These are phyloP conservation scores for Bombyx mori DNA, from an alignment of 1,140 invertebrate genomes.

Conservation along the genomic window ASM3026992v2 NC_085112.1:7589001-7589500, in stretches of 20 bases:
- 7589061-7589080: too few species aligned
- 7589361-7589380: conserved; percentile 50
- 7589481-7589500: conserved; percentile 19
- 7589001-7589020: too few species aligned
- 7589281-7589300: conserved; percentile 19
- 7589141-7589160: too few species aligned
- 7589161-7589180: conserved; percentile 12
- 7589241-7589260: conserved; percentile 30
- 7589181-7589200: conserved; percentile 25
- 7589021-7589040: too few species aligned
- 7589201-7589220: conserved; percentile 22
- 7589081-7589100: too few species aligned
- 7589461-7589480: conserved; percentile 35
- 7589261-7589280: conserved; percentile 10
- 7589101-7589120: too few species aligned
- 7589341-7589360: conserved; percentile 58
- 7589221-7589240: conserved; percentile 16
- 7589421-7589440: conserved; percentile 53
- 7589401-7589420: conserved; percentile 66
- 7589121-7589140: too few species aligned
- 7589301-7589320: conserved; percentile 3
- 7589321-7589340: conserved; percentile 2
- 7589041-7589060: too few species aligned
- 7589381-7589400: conserved; percentile 49
- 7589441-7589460: conserved; percentile 61